phyloP scores from a whole-genome alignment of 1,140 invertebrate genomes.

The Zaprionus davidi region DNA sequence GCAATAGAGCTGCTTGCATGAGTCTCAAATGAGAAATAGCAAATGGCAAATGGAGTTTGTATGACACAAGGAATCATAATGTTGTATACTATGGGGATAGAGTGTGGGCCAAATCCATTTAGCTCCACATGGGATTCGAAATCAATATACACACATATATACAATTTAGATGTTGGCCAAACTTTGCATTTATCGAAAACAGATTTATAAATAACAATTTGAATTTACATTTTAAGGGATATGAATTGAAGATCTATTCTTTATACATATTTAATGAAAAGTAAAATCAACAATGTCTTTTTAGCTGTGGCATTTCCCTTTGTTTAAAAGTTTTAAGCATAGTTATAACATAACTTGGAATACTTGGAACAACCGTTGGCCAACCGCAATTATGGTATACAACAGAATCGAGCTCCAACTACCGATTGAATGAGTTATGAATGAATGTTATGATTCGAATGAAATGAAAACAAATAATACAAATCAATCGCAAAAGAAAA shows the following conservation, averaged over 20 bases:
- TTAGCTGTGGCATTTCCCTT: no score
- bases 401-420: conserved; percentile 15
- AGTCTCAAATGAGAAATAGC: conserved; percentile 20
- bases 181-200: not conserved
- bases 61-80: conserved; percentile 12
- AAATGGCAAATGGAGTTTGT: conserved; percentile 36
- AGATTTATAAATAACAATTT: no score
- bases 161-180: not conserved
- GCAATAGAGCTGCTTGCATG: conserved; percentile 44
- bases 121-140: not conserved
- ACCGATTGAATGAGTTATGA: conserved; percentile 32
- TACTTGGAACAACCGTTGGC: conserved; percentile 1
- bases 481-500: conserved; percentile 46
- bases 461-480: conserved; percentile 40
- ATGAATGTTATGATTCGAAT: conserved; percentile 21
- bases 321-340: no score
- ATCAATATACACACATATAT: conserved; percentile 10
- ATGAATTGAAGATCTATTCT: not conserved
- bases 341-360: not conserved
- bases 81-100: not conserved
- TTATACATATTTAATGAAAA: not conserved
- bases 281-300: no score
- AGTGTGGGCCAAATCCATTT: not conserved
- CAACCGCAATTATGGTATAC: not conserved
- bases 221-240: not conserved